These are phyloP conservation scores for Sinocyclocheilus grahami DNA, from an alignment of 2,113 vertebrate genomes.

Conservation along the genomic window DNA sequence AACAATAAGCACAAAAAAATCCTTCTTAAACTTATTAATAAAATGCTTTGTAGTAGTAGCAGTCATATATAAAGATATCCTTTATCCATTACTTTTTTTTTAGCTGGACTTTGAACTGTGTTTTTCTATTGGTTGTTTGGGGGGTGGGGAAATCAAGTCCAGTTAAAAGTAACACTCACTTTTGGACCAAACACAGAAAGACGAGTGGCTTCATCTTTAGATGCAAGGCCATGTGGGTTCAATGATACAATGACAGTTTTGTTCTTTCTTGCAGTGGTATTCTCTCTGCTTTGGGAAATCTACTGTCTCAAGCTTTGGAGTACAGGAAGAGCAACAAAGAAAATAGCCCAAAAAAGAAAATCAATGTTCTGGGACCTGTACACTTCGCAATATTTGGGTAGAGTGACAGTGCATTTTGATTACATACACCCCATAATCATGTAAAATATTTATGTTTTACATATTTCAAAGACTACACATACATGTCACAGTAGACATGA, in stretches of 20 bases:
- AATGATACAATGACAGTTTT: neutral
- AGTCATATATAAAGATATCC: neutral
- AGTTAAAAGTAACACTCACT: neutral
- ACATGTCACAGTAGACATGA: neutral
- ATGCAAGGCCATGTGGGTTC: neutral
- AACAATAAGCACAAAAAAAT: neutral
- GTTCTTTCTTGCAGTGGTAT: constrained; percentile 74
- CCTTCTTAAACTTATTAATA: neutral
- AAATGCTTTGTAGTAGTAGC: neutral
- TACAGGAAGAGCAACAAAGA: constrained; percentile 71
- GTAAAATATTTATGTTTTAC: neutral
- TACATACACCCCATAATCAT: neutral
- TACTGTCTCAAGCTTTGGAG: constrained; percentile 81
- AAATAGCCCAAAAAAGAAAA: constrained; percentile 52
- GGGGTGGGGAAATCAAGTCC: neutral
- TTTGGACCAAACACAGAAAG: neutral
- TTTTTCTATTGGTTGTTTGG: neutral
- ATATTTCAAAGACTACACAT: too few relatives aligned
- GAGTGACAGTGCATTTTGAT: neutral
- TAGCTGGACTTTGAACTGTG: neutral
- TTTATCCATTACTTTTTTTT: neutral
- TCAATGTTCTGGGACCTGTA: constrained; percentile 74
- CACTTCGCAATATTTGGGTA: constrained; percentile 85
- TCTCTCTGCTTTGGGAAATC: constrained; percentile 84
- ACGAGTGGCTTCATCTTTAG: neutral